Percentiles rank a stretch among this genome's conserved stretches.
phyloP scores from a whole-genome alignment of 2,113 vertebrate genomes.

The Forbesichthys papilliferus region DNA sequence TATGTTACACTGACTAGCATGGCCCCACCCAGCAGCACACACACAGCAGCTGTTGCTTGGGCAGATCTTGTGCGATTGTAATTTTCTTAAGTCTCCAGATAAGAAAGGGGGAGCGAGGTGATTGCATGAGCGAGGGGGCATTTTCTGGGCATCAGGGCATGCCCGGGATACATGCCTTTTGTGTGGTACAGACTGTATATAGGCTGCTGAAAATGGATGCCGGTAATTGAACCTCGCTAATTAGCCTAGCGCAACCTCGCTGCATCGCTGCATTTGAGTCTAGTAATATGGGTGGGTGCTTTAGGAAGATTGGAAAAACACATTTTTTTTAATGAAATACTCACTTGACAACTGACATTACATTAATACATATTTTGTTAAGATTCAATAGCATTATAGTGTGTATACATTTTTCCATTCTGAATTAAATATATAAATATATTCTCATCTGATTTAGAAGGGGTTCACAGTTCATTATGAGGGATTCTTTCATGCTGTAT shows the following conservation, averaged over 20 bases:
- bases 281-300: constrained; percentile 1
- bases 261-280: not conserved
- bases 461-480: too few species aligned
- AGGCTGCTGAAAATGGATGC: constrained; percentile 6
- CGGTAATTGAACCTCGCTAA: not conserved
- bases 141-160: constrained; percentile 20
- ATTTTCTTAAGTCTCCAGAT: constrained; percentile 60
- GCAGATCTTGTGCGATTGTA: constrained; percentile 35
- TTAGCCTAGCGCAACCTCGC: constrained; percentile 1
- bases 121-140: constrained; percentile 35
- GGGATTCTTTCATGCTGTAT: too few species aligned
- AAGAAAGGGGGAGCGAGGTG: constrained; percentile 28
- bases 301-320: too few species aligned
- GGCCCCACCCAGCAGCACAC: constrained; percentile 39
- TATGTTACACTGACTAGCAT: constrained; percentile 55
- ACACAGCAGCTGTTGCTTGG: constrained; percentile 59
- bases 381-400: too few species aligned
- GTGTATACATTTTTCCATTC: too few species aligned
- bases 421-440: too few species aligned
- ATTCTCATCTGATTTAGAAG: too few species aligned
- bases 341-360: too few species aligned
- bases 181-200: not conserved
- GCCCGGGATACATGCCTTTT: constrained; percentile 18
- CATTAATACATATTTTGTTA: too few species aligned
- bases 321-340: too few species aligned